A percentile compares a stretch with the other conserved stretches of the same genome.
Evolutionary conservation across 2,888 invertebrate genomes (phyloP).

Genomic region (Amiota mariae): DNA sequence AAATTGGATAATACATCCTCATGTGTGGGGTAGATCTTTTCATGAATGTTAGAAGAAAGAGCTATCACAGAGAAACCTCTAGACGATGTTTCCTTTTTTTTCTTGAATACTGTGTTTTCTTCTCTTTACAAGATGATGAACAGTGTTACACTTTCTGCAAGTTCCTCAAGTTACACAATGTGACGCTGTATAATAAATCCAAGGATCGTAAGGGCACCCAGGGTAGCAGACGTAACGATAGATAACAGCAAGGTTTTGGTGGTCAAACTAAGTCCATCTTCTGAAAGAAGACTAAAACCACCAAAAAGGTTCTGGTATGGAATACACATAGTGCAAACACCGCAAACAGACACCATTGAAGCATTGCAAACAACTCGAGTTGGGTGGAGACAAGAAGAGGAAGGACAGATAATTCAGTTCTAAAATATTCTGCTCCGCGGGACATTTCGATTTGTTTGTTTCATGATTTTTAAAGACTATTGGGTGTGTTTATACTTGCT

Average conservation of each 20-base stretch:
- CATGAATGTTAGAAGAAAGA: no score
- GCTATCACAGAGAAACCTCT: no score
- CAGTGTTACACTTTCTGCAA: slow-evolving; percentile 98
- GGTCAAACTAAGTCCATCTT: slow-evolving; percentile 99
- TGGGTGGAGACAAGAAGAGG: slow-evolving; percentile 99
- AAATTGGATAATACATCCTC: no score
- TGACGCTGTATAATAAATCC: slow-evolving; percentile 99
- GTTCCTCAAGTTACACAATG: slow-evolving; percentile 98
- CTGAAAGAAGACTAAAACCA: slow-evolving; percentile 99
- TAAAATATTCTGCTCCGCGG: slow-evolving; percentile 75
- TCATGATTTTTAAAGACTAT: neutral
- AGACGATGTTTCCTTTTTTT: no score
- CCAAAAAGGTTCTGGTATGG: slow-evolving; percentile 99
- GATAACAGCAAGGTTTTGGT: slow-evolving; percentile 99
- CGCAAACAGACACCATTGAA: slow-evolving; percentile 97
- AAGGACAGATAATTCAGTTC: slow-evolving; percentile 99
- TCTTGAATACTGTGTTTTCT: no score
- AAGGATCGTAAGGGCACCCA: slow-evolving; percentile 98
- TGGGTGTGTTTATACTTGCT: slow-evolving; percentile 22
- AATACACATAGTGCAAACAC: slow-evolving; percentile 98
- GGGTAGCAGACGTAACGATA: slow-evolving; percentile 98
- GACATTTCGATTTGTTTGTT: neutral
- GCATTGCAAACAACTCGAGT: slow-evolving; percentile 99
- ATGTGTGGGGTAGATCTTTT: no score
- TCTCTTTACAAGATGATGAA: no score